Conservation (phyloP, 2,888 invertebrate species). For the Scaptomyza parva region DNA sequence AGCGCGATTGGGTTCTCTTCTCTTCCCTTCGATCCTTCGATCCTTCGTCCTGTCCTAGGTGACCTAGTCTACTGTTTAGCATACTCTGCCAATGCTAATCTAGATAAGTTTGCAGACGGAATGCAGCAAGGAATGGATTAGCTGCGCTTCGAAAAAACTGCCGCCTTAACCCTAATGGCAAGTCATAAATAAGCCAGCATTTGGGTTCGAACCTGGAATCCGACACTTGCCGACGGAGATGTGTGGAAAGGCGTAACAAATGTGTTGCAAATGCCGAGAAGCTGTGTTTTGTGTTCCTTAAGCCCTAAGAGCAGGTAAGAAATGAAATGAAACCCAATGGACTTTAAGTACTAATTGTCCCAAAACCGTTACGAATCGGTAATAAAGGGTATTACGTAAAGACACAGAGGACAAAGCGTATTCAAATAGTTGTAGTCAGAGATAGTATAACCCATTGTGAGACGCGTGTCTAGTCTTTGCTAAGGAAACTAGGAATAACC, state of each 20-base stretch:
- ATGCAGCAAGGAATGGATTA: slow-evolving; percentile 2
- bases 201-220: background rate
- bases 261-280: slow-evolving; percentile 36
- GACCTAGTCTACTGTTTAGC: slow-evolving; percentile 19
- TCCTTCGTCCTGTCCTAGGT: background rate
- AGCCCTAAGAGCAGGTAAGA: slow-evolving; percentile 13
- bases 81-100: slow-evolving; percentile 37
- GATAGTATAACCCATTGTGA: background rate
- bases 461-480: slow-evolving; percentile 26
- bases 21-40: background rate
- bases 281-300: slow-evolving; percentile 13
- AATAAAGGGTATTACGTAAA: slow-evolving; percentile 37
- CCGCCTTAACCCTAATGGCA: slow-evolving; percentile 26
- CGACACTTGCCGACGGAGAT: background rate
- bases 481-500: too few relatives aligned
- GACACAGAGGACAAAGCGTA: background rate
- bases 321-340: background rate
- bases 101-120: slow-evolving; percentile 14
- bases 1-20: background rate
- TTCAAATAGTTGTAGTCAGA: background rate
- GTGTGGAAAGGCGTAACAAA: slow-evolving; percentile 48
- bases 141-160: slow-evolving; percentile 7
- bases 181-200: slow-evolving; percentile 34
- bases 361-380: slow-evolving; percentile 36
- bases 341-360: slow-evolving; percentile 1